Base-by-base conservation (phyloP, 2,888 invertebrate species). In the Byasa hedistus region DNA sequence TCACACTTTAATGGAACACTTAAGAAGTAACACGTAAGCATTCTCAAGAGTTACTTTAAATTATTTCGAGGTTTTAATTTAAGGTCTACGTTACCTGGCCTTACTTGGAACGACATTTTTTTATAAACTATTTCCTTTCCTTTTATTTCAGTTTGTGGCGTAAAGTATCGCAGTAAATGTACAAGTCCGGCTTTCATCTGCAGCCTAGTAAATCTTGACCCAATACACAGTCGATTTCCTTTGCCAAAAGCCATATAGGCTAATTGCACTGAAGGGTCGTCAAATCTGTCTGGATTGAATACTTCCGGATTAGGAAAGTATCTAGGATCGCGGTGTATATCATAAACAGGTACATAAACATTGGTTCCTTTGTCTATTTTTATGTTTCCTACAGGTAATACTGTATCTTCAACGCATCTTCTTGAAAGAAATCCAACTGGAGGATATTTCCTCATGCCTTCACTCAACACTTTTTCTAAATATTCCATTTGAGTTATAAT, bases 241-340 rank as follows among this genome's bases (percentile, higher is more conserved):
- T 79, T 86, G 0, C 92, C 92, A 71, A 92, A 92, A 1, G 92
- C 89, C 73, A 88, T 73, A 64, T 84, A 91, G 0, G 79, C 77
- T 48, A 76, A 71, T 24, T 84, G 82, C 44, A 82, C 81, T 48
- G 70, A 65, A 22, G 66, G 68, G 10, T 52, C 56, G 7, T 75
- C 66, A 71, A 86, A 87, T 61, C 90, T 79, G 4, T 90, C 86
- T 1, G 91, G 91, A 66, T 88, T 79, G 71, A 90, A 92, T 2
- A 77, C 79, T 59, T 87, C 80, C 0, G 92, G 92, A 19, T 92
- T 77, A 0, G 84, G 80, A 68, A 82, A 90, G 70, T 86, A 84
- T 57, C 84, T 77, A 0, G 86, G 81, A 68, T 92, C 91, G 51
- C 82, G 80, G 67, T 92, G 92, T 24, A 86, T 67, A 19, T 83